These are phyloP conservation scores for Drosophila sulfurigaster DNA, from an alignment of 1,140 invertebrate species.

Conservation along the genomic window DNA sequence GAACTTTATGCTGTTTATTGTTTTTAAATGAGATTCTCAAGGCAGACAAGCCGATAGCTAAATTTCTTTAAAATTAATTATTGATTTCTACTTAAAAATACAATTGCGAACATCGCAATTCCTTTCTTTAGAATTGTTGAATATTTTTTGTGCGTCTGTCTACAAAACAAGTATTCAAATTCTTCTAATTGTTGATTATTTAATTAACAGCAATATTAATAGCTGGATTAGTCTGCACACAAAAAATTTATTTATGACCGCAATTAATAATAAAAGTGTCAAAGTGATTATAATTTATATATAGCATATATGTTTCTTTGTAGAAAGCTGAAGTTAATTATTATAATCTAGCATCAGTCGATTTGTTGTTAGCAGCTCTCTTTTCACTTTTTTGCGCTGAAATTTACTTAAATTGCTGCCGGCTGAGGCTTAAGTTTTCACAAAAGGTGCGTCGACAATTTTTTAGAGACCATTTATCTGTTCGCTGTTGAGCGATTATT, in stretches of 20 bases:
- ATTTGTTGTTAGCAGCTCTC: conserved; percentile 28
- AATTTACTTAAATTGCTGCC: conserved; percentile 40
- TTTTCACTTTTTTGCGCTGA: conserved; percentile 62
- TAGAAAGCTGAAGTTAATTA: conserved; percentile 17
- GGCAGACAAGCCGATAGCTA: neutral
- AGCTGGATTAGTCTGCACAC: neutral
- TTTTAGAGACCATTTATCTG: conserved; percentile 14
- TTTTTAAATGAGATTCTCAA: conserved; percentile 5
- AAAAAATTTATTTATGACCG: neutral
- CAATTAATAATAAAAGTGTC: conserved; percentile 3
- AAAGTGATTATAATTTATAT: neutral
- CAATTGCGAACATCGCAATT: neutral
- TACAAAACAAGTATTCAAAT: conserved; percentile 1
- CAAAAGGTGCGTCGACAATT: conserved; percentile 56
- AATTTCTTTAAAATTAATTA: neutral
- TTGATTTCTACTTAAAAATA: neutral
- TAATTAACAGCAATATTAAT: conserved; percentile 1
- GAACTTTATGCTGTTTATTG: neutral
- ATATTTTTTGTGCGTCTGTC: neutral
- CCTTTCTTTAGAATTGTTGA: neutral
- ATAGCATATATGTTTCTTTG: neutral
- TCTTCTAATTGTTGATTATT: conserved; percentile 7
- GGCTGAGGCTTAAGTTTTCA: conserved; percentile 40
- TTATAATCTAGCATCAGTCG: conserved; percentile 7
- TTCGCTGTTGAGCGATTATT: conserved; percentile 35